Base-by-base conservation (phyloP, 2,888 invertebrate species). In the Nymphalis c-album region DNA sequence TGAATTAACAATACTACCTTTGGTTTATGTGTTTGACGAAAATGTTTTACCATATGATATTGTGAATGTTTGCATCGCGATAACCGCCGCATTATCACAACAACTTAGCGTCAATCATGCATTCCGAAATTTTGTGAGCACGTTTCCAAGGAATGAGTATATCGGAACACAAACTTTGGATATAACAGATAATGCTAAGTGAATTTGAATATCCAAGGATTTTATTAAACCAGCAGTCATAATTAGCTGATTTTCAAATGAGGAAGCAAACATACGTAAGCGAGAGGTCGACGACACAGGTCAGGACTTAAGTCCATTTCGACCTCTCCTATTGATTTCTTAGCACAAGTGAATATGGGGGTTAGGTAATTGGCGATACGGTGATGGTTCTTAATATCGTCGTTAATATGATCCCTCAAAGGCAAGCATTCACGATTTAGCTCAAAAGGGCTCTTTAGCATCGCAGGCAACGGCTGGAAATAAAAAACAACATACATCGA, bases 401-500 rank as follows among this genome's bases (percentile, higher is more conserved):
- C 91, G 91, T 91, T 91, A 91, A 90, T 87, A 91, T 91, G 91
- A 91, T 91, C 88, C 91, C 88, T 91, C 90, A 91, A 91, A 91
- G 91, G 91, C 92, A 92, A 92, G 92, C 92, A 91, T 91, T 92
- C 91, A 91, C 91, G 90, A 87, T 91, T 90, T 92, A 92, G 91
- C 91, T 91, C 91, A 92, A 91, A 92, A 91, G 89, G 91, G 88
- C 86, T 91, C 87, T 90, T 88, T 91, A 91, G 91, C 91, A 91
- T 91, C 90, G 90, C 92, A 91, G 93, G 91, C 92, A 91, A 90
- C 90, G 87, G 91, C 93, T 93, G 93, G 90, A 91, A 93, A 92
- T 92, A 92, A 93, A 89, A 91, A 92, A 92, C 91, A 92, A 91
- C 91, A 92, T 90, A 92, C 88, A 91, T 90, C 91, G 91, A 90